Evolutionary conservation across 2,797 vertebrate species (phyloP).

Genomic region (Cuniculus paca): DNA sequence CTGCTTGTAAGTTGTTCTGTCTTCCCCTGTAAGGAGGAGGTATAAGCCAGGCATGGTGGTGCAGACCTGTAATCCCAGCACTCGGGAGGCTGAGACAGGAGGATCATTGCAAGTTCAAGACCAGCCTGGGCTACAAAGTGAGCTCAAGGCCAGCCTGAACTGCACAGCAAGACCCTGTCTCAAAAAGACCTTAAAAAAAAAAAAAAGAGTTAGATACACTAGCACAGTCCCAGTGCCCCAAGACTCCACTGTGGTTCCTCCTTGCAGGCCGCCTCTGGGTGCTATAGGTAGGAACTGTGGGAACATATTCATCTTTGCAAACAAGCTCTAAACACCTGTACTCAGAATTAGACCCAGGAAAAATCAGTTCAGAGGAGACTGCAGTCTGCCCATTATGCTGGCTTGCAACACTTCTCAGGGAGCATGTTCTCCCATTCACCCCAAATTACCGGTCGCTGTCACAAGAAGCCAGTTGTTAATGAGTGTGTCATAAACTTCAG

Average conservation of each 20-base stretch:
- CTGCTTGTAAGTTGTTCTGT: too few relatives aligned
- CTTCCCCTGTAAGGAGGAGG: too few relatives aligned
- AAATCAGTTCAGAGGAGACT: background rate
- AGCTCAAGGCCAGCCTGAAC: too few relatives aligned
- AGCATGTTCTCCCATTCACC: background rate
- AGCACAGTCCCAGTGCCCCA: background rate
- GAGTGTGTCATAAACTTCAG: background rate
- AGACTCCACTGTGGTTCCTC: background rate
- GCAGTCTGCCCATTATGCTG: background rate
- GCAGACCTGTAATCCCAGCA: too few relatives aligned
- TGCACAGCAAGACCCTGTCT: too few relatives aligned
- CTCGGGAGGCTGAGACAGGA: too few relatives aligned
- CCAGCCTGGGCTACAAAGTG: too few relatives aligned
- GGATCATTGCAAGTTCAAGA: too few relatives aligned
- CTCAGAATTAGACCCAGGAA: background rate
- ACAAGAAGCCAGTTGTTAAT: background rate
- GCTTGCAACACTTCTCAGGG: background rate
- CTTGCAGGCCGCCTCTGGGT: background rate
- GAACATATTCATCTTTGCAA: background rate
- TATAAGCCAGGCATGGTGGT: too few relatives aligned
- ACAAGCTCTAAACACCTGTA: background rate
- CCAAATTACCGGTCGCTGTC: background rate
- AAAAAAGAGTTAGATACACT: background rate
- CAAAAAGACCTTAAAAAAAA: too few relatives aligned
- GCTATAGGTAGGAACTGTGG: background rate